Evolutionary conservation across 2,888 invertebrate species (phyloP).

Genomic region (Hecatera dysodea): DNA sequence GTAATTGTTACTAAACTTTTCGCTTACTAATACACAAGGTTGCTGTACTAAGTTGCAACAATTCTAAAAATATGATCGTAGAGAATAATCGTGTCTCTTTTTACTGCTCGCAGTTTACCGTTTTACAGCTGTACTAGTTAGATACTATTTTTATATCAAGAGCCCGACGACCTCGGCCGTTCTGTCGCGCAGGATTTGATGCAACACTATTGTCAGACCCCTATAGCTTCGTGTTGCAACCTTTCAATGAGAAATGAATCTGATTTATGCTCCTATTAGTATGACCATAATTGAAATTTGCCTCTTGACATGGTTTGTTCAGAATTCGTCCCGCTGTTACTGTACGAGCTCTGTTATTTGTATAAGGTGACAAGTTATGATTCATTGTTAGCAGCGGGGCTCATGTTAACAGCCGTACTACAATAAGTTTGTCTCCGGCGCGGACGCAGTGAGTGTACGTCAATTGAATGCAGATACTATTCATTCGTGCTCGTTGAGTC

Average conservation of each 20-base stretch:
- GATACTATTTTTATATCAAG: constrained; percentile 71
- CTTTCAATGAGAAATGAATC: constrained; percentile 66
- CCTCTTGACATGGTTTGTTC: constrained; percentile 40
- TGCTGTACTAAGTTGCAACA: constrained; percentile 50
- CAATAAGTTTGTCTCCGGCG: constrained; percentile 77
- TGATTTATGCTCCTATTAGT: constrained; percentile 63
- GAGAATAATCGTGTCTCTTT: constrained; percentile 55
- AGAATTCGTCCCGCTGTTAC: constrained; percentile 59
- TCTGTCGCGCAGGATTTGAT: constrained; percentile 76
- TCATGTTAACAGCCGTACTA: constrained; percentile 74
- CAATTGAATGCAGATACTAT: constrained; percentile 83
- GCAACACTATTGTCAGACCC: constrained; percentile 80
- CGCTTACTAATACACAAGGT: constrained; percentile 55
- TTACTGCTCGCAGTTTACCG: constrained; percentile 65
- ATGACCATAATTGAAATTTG: constrained; percentile 36
- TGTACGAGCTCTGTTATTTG: constrained; percentile 57
- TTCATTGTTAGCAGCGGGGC: constrained; percentile 73
- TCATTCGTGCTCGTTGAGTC: constrained; percentile 84
- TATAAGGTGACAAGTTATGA: constrained; percentile 72
- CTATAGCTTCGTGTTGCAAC: constrained; percentile 75
- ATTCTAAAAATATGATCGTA: constrained; percentile 64
- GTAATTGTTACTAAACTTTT: constrained; percentile 60
- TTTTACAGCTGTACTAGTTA: constrained; percentile 66
- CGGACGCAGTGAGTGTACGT: constrained; percentile 74
- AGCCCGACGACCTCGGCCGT: constrained; percentile 77